Evolutionary conservation across 37 sponge, comb jelly and placozoan genomes (phyloP).

Genomic region (Oopsacas minuta): DNA sequence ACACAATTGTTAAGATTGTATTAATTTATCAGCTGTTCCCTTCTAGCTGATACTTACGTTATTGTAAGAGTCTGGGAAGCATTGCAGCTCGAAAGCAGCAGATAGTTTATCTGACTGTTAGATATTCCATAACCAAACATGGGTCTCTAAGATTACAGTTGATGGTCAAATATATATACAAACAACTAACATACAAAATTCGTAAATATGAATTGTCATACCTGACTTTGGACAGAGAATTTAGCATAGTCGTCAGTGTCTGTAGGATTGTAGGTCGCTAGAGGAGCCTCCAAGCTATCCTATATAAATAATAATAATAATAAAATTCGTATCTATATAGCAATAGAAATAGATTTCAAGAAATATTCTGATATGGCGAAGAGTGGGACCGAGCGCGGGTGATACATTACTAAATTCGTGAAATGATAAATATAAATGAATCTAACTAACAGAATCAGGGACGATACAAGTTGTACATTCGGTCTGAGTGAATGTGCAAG

Average conservation of each 20-base stretch:
- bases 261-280: not conserved
- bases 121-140: not conserved
- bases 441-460: not conserved
- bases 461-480: not conserved
- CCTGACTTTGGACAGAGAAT: not conserved
- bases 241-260: not conserved
- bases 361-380: too few relatives aligned
- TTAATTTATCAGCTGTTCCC: too few relatives aligned
- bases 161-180: not conserved
- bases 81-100: not conserved
- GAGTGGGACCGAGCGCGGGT: too few relatives aligned
- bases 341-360: too few relatives aligned
- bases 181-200: not conserved
- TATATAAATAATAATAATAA: too few relatives aligned
- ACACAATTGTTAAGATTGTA: too few relatives aligned
- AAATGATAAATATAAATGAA: too few relatives aligned
- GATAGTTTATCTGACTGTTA: not conserved
- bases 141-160: not conserved
- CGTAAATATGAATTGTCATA: too few relatives aligned
- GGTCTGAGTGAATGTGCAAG: not conserved
- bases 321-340: too few relatives aligned
- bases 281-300: not conserved
- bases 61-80: conserved; percentile 1
- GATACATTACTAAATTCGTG: too few relatives aligned
- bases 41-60: not conserved